Conservation (phyloP, 2,113 vertebrate species). For the Todiramphus chloris region DNA sequence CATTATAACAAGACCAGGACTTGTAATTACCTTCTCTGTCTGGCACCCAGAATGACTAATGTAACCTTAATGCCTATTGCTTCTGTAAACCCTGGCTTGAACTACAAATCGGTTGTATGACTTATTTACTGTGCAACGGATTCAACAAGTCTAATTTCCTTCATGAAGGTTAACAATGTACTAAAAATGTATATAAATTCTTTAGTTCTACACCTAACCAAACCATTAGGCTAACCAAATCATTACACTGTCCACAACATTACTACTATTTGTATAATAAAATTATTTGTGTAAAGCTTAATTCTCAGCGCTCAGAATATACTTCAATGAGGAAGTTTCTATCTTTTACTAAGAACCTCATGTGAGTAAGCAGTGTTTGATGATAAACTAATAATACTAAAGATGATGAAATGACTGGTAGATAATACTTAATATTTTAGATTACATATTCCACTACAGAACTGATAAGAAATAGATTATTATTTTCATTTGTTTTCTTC, state of each 20-base stretch:
- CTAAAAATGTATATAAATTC: background rate
- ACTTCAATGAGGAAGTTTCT: background rate
- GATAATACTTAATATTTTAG: background rate
- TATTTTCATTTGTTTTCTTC: background rate
- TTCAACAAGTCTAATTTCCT: background rate
- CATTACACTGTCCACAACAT: background rate
- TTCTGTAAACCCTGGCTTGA: background rate
- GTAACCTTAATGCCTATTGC: background rate
- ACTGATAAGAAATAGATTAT: background rate
- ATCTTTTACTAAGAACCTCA: background rate
- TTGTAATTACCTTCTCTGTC: conserved; percentile 5
- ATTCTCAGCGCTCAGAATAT: background rate
- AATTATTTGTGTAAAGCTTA: background rate
- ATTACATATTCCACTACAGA: background rate
- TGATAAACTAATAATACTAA: background rate
- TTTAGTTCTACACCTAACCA: background rate
- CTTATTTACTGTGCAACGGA: background rate
- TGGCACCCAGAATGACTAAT: background rate
- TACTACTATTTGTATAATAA: background rate
- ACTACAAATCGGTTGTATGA: background rate
- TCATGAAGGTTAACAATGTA: background rate
- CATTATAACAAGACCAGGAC: background rate
- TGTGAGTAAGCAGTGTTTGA: background rate
- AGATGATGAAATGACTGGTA: background rate
- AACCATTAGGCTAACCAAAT: background rate